Evolutionary conservation across 2,888 invertebrate species (phyloP).

Genomic region (Malthinus flaveolus): DNA sequence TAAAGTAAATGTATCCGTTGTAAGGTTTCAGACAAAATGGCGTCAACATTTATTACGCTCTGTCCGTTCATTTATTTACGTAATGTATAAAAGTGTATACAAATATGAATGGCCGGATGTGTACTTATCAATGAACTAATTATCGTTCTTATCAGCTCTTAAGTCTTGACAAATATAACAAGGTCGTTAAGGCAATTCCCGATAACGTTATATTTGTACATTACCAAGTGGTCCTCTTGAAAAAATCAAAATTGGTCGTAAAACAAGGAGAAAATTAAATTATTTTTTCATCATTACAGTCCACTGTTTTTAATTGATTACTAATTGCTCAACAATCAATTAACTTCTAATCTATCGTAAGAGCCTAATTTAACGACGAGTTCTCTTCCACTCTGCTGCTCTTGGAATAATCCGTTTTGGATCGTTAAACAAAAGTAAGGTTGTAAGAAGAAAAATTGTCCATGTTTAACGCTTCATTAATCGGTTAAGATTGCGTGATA

Average conservation of each 20-base stretch:
- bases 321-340: too few relatives aligned
- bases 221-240: constrained; percentile 5
- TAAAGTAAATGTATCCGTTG: constrained; percentile 12
- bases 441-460: too few relatives aligned
- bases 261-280: too few relatives aligned
- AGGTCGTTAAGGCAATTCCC: constrained; percentile 32
- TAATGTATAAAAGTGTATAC: constrained; percentile 8
- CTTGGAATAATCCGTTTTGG: too few relatives aligned
- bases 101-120: constrained; percentile 34
- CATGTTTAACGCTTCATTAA: too few relatives aligned
- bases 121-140: constrained; percentile 36
- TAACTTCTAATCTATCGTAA: too few relatives aligned
- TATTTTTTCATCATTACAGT: too few relatives aligned
- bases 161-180: constrained; percentile 35
- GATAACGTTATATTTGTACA: constrained; percentile 8
- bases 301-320: too few relatives aligned
- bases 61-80: not conserved
- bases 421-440: too few relatives aligned
- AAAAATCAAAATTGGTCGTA: not conserved
- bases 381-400: too few relatives aligned
- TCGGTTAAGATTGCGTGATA: too few relatives aligned
- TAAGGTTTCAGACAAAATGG: constrained; percentile 8
- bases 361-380: too few relatives aligned
- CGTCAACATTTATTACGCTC: constrained; percentile 6
- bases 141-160: constrained; percentile 33